phyloP scores from a whole-genome alignment of 1,140 invertebrate species.

The Ceratitis capitata region DNA sequence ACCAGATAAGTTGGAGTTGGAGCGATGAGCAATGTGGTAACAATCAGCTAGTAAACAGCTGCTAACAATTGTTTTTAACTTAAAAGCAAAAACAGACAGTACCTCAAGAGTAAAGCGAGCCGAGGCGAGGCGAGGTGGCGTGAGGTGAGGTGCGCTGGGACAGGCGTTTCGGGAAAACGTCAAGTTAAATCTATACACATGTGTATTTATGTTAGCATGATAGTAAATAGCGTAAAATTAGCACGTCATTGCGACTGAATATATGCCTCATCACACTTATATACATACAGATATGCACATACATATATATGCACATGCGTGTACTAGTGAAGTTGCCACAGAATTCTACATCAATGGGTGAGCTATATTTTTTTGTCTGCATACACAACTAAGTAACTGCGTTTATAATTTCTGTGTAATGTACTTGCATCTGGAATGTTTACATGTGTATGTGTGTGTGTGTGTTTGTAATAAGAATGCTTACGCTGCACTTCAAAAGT shows the following conservation, averaged over 20 bases:
- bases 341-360: background rate
- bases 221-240: constrained; percentile 41
- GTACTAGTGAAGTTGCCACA: background rate
- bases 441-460: background rate
- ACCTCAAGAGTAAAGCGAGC: constrained; percentile 46
- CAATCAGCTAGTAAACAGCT: constrained; percentile 39
- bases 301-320: background rate
- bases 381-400: background rate
- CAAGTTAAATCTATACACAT: background rate
- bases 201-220: constrained; percentile 12
- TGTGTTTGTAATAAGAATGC: constrained; percentile 2
- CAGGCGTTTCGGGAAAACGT: background rate
- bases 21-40: background rate
- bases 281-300: too few relatives aligned
- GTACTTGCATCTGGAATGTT: background rate
- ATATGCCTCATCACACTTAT: background rate
- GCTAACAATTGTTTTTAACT: constrained; percentile 41
- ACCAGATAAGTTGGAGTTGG: background rate
- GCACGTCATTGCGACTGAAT: constrained; percentile 29
- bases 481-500: constrained; percentile 7
- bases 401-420: background rate
- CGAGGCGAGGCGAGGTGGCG: background rate
- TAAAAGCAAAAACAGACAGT: constrained; percentile 49
- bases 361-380: background rate
- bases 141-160: background rate